A percentile compares a stretch with the other conserved stretches of the same genome.
Conservation (phyloP, 2,113 vertebrate species). For the Asarcornis scutulata region DNA sequence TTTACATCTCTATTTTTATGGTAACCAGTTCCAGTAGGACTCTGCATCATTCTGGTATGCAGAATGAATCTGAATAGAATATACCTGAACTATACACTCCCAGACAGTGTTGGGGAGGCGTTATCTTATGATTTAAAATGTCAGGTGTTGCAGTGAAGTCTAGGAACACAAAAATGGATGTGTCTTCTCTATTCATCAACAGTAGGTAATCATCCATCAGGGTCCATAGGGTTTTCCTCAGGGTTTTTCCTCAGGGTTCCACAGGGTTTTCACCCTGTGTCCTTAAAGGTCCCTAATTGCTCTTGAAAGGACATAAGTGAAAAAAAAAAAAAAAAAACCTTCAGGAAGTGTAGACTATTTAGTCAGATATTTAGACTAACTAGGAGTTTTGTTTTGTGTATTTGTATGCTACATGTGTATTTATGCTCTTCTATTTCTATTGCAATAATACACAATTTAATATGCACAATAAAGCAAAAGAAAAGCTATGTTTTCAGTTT, state of each 20-base stretch:
- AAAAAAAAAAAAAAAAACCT: too few relatives aligned
- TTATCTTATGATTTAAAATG: neutral
- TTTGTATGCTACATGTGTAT: neutral
- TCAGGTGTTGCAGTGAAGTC: neutral
- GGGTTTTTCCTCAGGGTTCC: too few relatives aligned
- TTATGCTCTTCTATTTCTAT: neutral
- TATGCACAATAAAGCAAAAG: neutral
- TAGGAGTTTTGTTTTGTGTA: neutral
- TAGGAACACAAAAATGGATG: neutral
- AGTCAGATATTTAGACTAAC: neutral
- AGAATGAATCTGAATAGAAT: neutral
- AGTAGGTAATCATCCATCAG: neutral
- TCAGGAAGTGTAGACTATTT: neutral
- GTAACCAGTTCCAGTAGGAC: neutral
- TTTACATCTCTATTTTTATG: neutral
- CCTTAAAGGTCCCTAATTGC: neutral
- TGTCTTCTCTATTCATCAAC: neutral
- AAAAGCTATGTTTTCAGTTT: rapidly evolving
- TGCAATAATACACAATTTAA: neutral
- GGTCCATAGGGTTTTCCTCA: neutral
- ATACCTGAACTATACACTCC: neutral
- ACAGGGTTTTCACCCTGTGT: neutral
- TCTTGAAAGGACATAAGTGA: neutral
- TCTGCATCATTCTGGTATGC: neutral
- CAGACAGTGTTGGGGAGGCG: neutral